phyloP scores from a whole-genome alignment of 1,140 invertebrate species.

The Drosophila pruinosa region DNA sequence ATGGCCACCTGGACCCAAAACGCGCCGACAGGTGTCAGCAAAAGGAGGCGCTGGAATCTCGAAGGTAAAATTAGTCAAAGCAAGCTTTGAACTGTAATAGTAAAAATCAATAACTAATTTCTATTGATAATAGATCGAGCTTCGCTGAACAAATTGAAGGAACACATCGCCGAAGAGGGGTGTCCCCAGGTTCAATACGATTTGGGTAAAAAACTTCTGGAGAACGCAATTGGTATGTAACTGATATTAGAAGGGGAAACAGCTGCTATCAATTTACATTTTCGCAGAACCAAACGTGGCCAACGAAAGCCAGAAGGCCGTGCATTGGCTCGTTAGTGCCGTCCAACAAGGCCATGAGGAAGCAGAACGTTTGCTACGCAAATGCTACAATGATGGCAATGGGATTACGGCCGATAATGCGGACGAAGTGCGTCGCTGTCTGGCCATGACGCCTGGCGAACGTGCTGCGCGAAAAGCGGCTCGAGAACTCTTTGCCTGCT shows the following conservation, averaged over 20 bases:
- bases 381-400: slow-evolving; percentile 90
- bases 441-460: slow-evolving; percentile 92
- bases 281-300: slow-evolving; percentile 72
- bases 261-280: neutral
- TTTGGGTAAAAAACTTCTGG: slow-evolving; percentile 86
- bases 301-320: slow-evolving; percentile 85
- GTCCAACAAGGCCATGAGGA: slow-evolving; percentile 94
- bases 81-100: neutral
- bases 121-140: slow-evolving; percentile 81
- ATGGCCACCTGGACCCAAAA: slow-evolving; percentile 80
- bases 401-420: slow-evolving; percentile 92
- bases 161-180: slow-evolving; percentile 87
- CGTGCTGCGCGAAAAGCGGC: slow-evolving; percentile 93
- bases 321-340: slow-evolving; percentile 94
- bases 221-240: slow-evolving; percentile 84
- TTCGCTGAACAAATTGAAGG: slow-evolving; percentile 85
- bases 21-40: slow-evolving; percentile 61
- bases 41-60: slow-evolving; percentile 77
- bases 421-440: slow-evolving; percentile 91
- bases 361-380: slow-evolving; percentile 90
- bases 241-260: neutral
- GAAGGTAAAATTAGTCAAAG: slow-evolving; percentile 49
- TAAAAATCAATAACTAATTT: neutral
- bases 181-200: slow-evolving; percentile 88
- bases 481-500: slow-evolving; percentile 91